A percentile compares a stretch with the other conserved stretches of the same genome.
These are phyloP conservation scores for Xiphophorus birchmanni DNA, from an alignment of 2,797 vertebrate species.

Conservation along the genomic window DNA sequence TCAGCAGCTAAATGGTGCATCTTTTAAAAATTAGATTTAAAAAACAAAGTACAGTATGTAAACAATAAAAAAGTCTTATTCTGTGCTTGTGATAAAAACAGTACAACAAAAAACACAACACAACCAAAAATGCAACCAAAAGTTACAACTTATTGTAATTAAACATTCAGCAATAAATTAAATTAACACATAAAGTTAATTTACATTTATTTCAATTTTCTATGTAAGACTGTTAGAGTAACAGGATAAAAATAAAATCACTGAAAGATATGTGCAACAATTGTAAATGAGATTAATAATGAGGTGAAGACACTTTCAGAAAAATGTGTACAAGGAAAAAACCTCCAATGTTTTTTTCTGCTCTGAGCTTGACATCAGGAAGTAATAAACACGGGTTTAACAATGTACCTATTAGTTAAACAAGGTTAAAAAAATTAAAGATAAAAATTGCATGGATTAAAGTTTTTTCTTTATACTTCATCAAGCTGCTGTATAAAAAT, in stretches of 20 bases:
- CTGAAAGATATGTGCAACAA: not conserved
- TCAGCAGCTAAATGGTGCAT: not conserved
- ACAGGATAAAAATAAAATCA: not conserved
- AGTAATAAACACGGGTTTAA: slow-evolving; percentile 7
- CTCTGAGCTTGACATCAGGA: slow-evolving; percentile 11
- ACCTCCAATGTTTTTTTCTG: slow-evolving; percentile 7
- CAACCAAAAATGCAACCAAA: slow-evolving; percentile 18
- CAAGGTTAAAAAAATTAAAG: not conserved
- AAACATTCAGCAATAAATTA: slow-evolving; percentile 59
- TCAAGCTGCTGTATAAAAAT: not conserved
- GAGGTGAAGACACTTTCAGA: slow-evolving; percentile 12
- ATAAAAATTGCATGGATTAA: not conserved
- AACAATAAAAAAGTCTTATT: slow-evolving; percentile 10
- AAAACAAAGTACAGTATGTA: not conserved
- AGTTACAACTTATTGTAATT: slow-evolving; percentile 15
- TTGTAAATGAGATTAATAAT: slow-evolving; percentile 15
- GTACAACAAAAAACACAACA: slow-evolving; percentile 29
- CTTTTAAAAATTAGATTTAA: no score
- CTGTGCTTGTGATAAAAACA: slow-evolving; percentile 21
- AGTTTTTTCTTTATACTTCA: not conserved
- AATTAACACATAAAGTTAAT: slow-evolving; percentile 48
- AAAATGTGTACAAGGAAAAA: slow-evolving; percentile 17
- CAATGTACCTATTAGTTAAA: not conserved
- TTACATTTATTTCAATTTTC: slow-evolving; percentile 7
- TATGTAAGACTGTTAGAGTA: slow-evolving; percentile 2